Base-by-base conservation (phyloP, 1,140 invertebrate species). In the Aphaenogaster floridana region DNA sequence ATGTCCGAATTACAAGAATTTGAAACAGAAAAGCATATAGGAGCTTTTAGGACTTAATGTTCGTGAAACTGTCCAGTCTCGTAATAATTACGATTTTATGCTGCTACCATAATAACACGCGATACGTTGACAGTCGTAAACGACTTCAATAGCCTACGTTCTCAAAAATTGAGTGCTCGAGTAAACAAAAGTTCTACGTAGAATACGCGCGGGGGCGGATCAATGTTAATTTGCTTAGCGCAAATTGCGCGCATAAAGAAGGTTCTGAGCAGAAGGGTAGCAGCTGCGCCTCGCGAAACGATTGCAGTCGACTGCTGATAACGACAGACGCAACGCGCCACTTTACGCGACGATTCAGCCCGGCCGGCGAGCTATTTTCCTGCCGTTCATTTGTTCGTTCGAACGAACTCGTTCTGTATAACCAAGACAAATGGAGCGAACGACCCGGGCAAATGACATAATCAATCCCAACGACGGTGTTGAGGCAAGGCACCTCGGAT, bases 141-240 rank as follows among this genome's bases (percentile, higher is more conserved):
- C 42, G 68, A 50, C n/a, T 13, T 39, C 1, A 48, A 28, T 13
- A 39, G 5, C 42, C 61, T n/a, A 50, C 13, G 17, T 15, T 57
- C 15, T 48, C 4, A 28, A 64, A 78, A n/a, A 59, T n/a, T 4
- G 39, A 54, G 34, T 0, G 15, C 48, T 61, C 28, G 54, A 48
- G 34, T 21, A 21, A 85, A 54, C 45, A 21, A 78, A 63, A 77
- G 48, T 50, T 39, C 2, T 28, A 52, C 63, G 50, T 9, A 45
- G 13, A 48, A 45, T 34, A 39, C n/a, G 28, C 39, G 21, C 74
- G 59, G 50, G 8, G 17, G 45, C 50, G 76, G 86, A 90, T 90
- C 89, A 90, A 90, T 90, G 89, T 90, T 90, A 90, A 90, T 90
- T 88, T 79, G 77, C 86, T 90, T 86, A 90, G 66, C 69, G 86